A percentile compares a stretch with the other conserved stretches of the same genome.
These are phyloP conservation scores for Criorhina ranunculi DNA, from an alignment of 2,888 invertebrate genomes.

Conservation along the genomic window DNA sequence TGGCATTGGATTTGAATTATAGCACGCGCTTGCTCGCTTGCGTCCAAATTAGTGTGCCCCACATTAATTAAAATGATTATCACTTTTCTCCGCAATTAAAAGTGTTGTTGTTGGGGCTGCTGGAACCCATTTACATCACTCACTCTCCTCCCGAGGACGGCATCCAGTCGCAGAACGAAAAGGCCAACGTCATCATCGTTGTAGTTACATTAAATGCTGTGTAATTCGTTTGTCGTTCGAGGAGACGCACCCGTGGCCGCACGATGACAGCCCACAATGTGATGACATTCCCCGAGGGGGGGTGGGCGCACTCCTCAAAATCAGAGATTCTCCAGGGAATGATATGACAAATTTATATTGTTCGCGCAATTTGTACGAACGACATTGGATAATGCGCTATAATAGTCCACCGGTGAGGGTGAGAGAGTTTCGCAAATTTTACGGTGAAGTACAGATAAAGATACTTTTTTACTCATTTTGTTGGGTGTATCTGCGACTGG, in stretches of 20 bases:
- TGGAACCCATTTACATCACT: constrained; percentile 20
- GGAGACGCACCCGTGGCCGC: constrained; percentile 47
- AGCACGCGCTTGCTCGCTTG: constrained; percentile 39
- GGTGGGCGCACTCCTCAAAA: constrained; percentile 56
- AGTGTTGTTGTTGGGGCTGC: constrained; percentile 10
- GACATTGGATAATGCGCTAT: constrained; percentile 48
- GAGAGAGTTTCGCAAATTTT: constrained; percentile 14
- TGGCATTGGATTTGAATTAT: constrained; percentile 33
- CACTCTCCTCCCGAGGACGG: neutral
- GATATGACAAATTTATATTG: constrained; percentile 76
- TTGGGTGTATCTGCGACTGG: neutral
- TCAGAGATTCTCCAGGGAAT: constrained; percentile 72
- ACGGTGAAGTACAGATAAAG: neutral
- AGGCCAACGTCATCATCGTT: constrained; percentile 38
- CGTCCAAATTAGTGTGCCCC: constrained; percentile 60
- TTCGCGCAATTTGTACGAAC: constrained; percentile 68
- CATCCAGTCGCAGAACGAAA: constrained; percentile 6
- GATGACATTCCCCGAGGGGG: constrained; percentile 63
- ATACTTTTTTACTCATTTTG: constrained; percentile 8
- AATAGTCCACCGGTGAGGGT: constrained; percentile 34
- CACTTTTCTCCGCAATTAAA: constrained; percentile 60
- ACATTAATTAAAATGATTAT: constrained; percentile 72
- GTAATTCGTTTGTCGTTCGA: constrained; percentile 28
- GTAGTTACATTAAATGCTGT: constrained; percentile 41
- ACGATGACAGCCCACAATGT: constrained; percentile 55